Percentiles rank a stretch among this genome's conserved stretches.
Conservation (phyloP, 2,888 invertebrate genomes). For the Apoda limacodes region DNA sequence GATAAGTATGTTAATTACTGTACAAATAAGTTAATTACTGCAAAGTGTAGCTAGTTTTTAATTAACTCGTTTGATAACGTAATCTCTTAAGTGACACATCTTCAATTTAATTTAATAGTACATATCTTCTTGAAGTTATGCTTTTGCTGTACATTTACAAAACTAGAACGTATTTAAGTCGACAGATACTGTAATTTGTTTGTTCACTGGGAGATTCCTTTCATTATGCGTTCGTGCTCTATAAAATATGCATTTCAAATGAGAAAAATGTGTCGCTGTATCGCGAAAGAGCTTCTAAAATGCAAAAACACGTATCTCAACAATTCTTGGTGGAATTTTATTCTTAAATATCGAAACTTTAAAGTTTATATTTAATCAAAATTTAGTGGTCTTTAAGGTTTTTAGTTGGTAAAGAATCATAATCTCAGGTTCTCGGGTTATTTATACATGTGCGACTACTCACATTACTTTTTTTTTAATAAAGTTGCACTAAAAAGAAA, state of each 20-base stretch:
- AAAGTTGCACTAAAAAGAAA: no score
- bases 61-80: no score
- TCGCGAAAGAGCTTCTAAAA: conserved; percentile 26
- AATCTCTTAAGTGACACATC: no score
- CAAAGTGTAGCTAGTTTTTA: no score
- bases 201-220: conserved; percentile 47
- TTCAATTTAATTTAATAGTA: no score
- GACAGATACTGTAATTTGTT: conserved; percentile 46
- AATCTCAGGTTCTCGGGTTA: conserved; percentile 49
- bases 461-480: conserved; percentile 59
- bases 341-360: conserved; percentile 15
- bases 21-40: no score
- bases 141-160: no score
- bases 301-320: conserved; percentile 19
- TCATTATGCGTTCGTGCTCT: conserved; percentile 56
- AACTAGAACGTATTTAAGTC: no score
- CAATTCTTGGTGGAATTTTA: conserved; percentile 14
- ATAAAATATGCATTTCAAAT: conserved; percentile 66
- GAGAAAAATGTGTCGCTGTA: conserved; percentile 64
- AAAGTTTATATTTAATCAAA: conserved; percentile 21
- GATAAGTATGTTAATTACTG: no score
- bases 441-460: conserved; percentile 52
- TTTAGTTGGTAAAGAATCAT: conserved; percentile 41
- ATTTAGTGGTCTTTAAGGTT: conserved; percentile 16
- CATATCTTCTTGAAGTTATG: no score